A percentile compares a stretch with the other conserved stretches of the same genome.
Conservation (phyloP, 2,113 vertebrate species). For the Phalacrocorax carbo region DNA sequence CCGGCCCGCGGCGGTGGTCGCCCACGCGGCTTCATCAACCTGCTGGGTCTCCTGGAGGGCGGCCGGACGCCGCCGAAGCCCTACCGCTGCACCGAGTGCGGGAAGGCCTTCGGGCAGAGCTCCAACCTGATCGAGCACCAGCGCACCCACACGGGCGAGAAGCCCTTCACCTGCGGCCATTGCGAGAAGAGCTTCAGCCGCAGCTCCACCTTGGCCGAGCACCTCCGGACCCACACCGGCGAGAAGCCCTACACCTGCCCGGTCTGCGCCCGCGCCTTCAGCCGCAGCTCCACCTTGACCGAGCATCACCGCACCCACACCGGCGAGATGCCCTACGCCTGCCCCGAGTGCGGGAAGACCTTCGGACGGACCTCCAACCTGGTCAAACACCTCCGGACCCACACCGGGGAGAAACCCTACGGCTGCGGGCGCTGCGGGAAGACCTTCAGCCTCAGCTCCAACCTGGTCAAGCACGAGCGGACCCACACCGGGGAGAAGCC, state of each 20-base stretch:
- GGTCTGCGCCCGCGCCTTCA: slow-evolving; percentile 64
- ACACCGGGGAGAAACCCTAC: background rate
- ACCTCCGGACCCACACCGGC: slow-evolving; percentile 65
- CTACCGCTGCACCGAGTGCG: slow-evolving; percentile 58
- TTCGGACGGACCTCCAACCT: background rate
- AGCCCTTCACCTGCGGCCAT: slow-evolving; percentile 41
- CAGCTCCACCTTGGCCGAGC: slow-evolving; percentile 54
- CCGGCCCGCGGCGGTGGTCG: background rate
- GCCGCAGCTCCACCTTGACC: slow-evolving; percentile 62
- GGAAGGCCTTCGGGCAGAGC: slow-evolving; percentile 62
- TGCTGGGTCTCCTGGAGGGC: background rate
- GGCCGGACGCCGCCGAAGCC: background rate
- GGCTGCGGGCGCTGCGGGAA: background rate
- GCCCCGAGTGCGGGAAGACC: background rate
- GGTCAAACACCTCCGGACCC: background rate
- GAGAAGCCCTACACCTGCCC: slow-evolving; percentile 84
- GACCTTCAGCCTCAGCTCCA: background rate
- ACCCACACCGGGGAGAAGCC: background rate
- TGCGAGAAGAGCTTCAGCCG: slow-evolving; percentile 66
- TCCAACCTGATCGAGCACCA: slow-evolving; percentile 63
- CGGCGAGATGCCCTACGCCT: background rate
- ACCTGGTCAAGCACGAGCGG: background rate
- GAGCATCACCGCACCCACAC: slow-evolving; percentile 19
- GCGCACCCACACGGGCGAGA: background rate
- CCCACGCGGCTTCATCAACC: background rate